Conservation (phyloP, 2,888 invertebrate genomes). For the Cetonia aurata region DNA sequence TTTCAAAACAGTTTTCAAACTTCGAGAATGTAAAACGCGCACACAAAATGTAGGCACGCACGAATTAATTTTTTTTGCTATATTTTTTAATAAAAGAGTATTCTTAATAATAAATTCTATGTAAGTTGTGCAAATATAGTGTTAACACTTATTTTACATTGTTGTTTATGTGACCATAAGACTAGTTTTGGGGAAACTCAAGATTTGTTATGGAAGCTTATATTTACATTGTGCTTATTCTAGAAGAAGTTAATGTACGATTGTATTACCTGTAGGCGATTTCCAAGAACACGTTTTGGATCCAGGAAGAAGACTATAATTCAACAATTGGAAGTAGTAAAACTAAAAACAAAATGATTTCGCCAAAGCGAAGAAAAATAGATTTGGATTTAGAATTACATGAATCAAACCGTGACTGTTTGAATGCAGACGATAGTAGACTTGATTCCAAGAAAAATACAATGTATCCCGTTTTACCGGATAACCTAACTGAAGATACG, state of each 20-base stretch:
- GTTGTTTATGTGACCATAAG: too few species aligned
- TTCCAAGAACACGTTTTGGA: neutral
- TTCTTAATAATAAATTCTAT: too few species aligned
- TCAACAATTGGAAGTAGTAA: too few species aligned
- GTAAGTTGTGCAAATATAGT: too few species aligned
- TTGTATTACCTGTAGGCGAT: constrained; percentile 34
- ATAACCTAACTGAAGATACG: constrained; percentile 68
- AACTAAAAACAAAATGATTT: constrained; percentile 23
- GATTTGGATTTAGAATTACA: constrained; percentile 15
- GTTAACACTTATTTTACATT: too few species aligned
- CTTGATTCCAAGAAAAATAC: neutral
- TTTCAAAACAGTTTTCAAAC: too few species aligned
- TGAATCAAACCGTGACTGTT: neutral
- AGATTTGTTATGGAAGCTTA: neutral
- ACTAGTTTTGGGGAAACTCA: too few species aligned
- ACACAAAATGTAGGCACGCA: too few species aligned
- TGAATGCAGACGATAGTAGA: neutral
- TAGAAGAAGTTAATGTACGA: constrained; percentile 14
- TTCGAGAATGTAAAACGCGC: too few species aligned
- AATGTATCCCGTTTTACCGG: constrained; percentile 68
- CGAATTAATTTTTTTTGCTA: too few species aligned
- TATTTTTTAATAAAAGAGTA: too few species aligned
- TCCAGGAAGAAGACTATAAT: neutral
- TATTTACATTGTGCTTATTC: neutral
- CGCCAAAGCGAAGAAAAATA: constrained; percentile 48